Base-by-base conservation (phyloP, 2,888 invertebrate genomes). In the Eupithecia tripunctaria region DNA sequence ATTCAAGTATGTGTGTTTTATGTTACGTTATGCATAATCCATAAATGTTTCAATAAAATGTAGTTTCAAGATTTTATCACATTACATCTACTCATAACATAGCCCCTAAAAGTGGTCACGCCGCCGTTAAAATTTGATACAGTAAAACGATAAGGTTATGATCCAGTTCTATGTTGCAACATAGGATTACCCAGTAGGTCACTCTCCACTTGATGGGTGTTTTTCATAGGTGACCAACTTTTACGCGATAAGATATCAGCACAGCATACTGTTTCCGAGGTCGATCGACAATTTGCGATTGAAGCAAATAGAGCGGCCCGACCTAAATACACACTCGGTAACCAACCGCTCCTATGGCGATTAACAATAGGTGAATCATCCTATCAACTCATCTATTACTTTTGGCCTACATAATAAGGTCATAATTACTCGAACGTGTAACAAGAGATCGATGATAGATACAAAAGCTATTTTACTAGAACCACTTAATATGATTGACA, bases 271-370 rank as follows among this genome's bases (percentile, higher is more conserved):
- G 72, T 65, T 71, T 87, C 85, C 93, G 92, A 93, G 94, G 94
- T 91, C 93, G 89, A 88, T 89, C 87, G 88, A 91, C 92, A 91
- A 92, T 92, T 93, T 88, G 91, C 93, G 87, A 91, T 89, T 86
- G 90, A 87, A 85, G 89, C 89, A 93, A 93, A 91, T 92, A 88
- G 93, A 92, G 91, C 93, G 89, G 87, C 86, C 90, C 90, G 90
- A 91, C 85, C 91, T 91, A 93, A 93, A 93, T 91, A 93, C 89
- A 89, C 63, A 65, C 87, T 87, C 86, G 87, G 87, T 87, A 86
- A 87, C 89, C 90, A 87, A 87, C 89, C 90, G 86, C 91, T 92
- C 89, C 91, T 90, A 90, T 90, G 87, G 86, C 85, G 89, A 90
- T 89, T 89, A 90, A 90, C 91, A 91, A 91, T 89, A 86, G 85